Percentiles rank a stretch among this genome's conserved stretches.
Evolutionary conservation across 2,113 vertebrate species (phyloP).

Genomic region (Corythornis vintsioides): DNA sequence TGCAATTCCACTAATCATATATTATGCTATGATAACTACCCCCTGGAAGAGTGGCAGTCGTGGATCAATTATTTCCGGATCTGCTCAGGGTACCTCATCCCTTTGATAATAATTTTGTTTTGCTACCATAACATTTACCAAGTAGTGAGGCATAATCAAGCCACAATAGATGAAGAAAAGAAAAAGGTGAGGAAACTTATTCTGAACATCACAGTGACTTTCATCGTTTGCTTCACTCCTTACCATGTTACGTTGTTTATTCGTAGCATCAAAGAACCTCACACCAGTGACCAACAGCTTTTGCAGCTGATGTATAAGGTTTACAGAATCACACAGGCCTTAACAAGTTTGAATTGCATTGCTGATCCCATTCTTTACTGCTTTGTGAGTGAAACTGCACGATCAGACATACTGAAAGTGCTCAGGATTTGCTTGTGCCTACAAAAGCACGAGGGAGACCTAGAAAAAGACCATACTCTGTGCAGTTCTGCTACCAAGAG

Average conservation of each 20-base stretch:
- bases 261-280: conserved; percentile 68
- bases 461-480: neutral
- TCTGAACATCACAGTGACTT: conserved; percentile 74
- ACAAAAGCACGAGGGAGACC: neutral
- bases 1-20: conserved; percentile 37
- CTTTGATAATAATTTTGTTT: conserved; percentile 77
- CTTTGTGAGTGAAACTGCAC: conserved; percentile 83
- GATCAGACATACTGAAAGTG: conserved; percentile 75
- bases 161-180: conserved; percentile 80
- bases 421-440: conserved; percentile 58
- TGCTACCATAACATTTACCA: conserved; percentile 79
- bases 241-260: conserved; percentile 82
- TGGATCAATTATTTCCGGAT: conserved; percentile 74
- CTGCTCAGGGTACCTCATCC: conserved; percentile 77
- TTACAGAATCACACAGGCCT: conserved; percentile 80
- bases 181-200: conserved; percentile 80
- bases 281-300: neutral
- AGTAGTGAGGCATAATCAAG: conserved; percentile 81
- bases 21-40: conserved; percentile 84
- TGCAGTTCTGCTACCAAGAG: neutral
- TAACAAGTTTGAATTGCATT: conserved; percentile 86
- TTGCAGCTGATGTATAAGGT: conserved; percentile 41
- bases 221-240: conserved; percentile 86
- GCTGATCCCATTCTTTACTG: conserved; percentile 89
- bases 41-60: conserved; percentile 68